Conservation (phyloP, 2,113 vertebrate genomes). For the Xiphorhynchus elegans region DNA sequence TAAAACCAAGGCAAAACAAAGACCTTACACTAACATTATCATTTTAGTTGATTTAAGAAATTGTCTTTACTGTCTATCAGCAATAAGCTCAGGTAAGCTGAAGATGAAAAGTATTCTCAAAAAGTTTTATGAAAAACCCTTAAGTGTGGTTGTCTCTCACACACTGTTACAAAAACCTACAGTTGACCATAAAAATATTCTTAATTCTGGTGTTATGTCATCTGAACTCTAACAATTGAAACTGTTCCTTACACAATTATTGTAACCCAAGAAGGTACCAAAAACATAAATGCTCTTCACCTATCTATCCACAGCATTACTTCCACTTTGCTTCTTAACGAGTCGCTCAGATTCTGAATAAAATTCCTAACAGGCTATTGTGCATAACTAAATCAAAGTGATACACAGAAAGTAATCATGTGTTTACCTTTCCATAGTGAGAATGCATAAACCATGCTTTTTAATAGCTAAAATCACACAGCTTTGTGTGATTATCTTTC, state of each 20-base stretch:
- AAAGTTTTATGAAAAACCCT: not conserved
- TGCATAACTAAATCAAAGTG: not conserved
- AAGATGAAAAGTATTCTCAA: not conserved
- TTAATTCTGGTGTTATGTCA: not conserved
- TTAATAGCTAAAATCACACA: not conserved
- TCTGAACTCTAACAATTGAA: not conserved
- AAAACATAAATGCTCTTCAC: not conserved
- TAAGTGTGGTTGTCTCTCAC: not conserved
- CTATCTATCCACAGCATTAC: not conserved
- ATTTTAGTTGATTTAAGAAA: not conserved
- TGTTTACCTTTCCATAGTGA: not conserved
- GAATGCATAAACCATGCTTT: not conserved
- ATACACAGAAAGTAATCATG: not conserved
- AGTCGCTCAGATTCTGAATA: not conserved
- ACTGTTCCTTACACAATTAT: not conserved
- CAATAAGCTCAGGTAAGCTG: not conserved
- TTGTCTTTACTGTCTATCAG: not conserved
- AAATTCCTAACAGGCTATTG: not conserved
- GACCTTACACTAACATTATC: not conserved
- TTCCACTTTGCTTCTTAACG: not conserved
- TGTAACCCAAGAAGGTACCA: not conserved
- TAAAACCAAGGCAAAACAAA: not conserved
- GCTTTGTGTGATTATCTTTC: not conserved
- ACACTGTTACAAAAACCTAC: not conserved
- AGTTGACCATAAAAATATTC: constrained; percentile 35